A percentile compares a stretch with the other conserved stretches of the same genome.
phyloP scores from a whole-genome alignment of 2,113 vertebrate genomes.

The Oncorhynchus mykiss region DNA sequence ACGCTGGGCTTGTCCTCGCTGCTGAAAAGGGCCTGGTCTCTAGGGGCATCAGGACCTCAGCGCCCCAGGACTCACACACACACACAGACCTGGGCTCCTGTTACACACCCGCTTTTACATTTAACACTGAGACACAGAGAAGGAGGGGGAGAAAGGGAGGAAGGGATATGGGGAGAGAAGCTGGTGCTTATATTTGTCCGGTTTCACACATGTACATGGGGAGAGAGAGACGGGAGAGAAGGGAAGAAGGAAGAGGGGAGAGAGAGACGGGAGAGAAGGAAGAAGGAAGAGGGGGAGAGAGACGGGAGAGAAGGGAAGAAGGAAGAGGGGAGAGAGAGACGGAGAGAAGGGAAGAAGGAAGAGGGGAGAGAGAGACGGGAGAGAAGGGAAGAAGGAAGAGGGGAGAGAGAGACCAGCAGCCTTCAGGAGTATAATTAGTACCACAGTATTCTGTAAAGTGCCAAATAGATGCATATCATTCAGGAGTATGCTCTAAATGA shows the following conservation, averaged over 20 bases:
- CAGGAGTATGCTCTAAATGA: neutral
- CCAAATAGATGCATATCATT: constrained; percentile 8
- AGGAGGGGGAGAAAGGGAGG: constrained; percentile 34
- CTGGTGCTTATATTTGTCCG: no score
- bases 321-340: neutral
- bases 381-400: neutral
- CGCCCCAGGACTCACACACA: constrained; percentile 35
- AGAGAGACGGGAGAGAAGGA: no score
- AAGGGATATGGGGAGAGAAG: constrained; percentile 17
- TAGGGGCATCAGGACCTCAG: constrained; percentile 36
- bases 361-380: constrained; percentile 38
- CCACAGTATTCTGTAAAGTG: neutral
- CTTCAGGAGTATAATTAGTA: neutral
- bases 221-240: constrained; percentile 36
- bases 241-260: neutral
- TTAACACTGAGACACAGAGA: constrained; percentile 63
- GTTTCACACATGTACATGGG: neutral
- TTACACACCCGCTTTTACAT: constrained; percentile 76
- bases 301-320: constrained; percentile 20
- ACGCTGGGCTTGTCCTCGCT: constrained; percentile 73
- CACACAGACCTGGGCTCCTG: constrained; percentile 62
- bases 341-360: no score
- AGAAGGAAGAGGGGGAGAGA: constrained; percentile 21
- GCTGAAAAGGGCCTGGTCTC: constrained; percentile 72
- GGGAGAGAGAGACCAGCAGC: constrained; percentile 14